phyloP scores from a whole-genome alignment of 2,888 invertebrate species.

The Drosophila subquinaria region DNA sequence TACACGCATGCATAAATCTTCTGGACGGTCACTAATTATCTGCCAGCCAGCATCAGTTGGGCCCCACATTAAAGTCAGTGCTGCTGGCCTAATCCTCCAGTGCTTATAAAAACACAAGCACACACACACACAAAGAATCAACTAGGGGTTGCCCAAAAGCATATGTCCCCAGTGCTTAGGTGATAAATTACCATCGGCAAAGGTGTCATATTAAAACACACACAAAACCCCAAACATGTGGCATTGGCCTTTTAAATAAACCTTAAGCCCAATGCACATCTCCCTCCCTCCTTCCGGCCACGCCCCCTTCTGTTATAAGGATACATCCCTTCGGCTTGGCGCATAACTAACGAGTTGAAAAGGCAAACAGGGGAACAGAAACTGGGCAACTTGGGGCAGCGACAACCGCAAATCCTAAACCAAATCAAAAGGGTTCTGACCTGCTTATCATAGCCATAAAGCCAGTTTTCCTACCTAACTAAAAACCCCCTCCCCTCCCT shows the following conservation, averaged over 20 bases:
- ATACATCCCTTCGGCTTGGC: constrained; percentile 39
- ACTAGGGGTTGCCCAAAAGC: constrained; percentile 35
- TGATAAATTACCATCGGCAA: constrained; percentile 81
- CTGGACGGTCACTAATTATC: constrained; percentile 73
- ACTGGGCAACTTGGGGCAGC: constrained; percentile 35
- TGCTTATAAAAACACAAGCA: constrained; percentile 63
- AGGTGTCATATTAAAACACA: constrained; percentile 80
- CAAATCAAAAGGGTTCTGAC: constrained; percentile 78
- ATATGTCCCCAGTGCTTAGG: constrained; percentile 77
- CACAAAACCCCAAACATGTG: constrained; percentile 78
- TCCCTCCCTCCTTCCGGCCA: background rate
- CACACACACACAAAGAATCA: constrained; percentile 10
- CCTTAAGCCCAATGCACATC: constrained; percentile 61
- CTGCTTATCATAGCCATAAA: constrained; percentile 81
- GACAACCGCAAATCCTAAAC: constrained; percentile 79
- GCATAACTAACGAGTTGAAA: constrained; percentile 79
- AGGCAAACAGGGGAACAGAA: constrained; percentile 52
- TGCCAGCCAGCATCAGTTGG: constrained; percentile 71
- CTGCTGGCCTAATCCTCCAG: constrained; percentile 65
- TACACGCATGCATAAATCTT: constrained; percentile 78
- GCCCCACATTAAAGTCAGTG: constrained; percentile 70
- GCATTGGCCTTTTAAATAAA: constrained; percentile 79
- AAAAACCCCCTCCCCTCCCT: background rate
- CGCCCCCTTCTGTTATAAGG: background rate
- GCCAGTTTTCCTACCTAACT: constrained; percentile 49